A percentile compares a stretch with the other conserved stretches of the same genome.
These are phyloP conservation scores for Pogonocichla stellata DNA, from an alignment of 2,113 vertebrate species.

Conservation along the genomic window DNA sequence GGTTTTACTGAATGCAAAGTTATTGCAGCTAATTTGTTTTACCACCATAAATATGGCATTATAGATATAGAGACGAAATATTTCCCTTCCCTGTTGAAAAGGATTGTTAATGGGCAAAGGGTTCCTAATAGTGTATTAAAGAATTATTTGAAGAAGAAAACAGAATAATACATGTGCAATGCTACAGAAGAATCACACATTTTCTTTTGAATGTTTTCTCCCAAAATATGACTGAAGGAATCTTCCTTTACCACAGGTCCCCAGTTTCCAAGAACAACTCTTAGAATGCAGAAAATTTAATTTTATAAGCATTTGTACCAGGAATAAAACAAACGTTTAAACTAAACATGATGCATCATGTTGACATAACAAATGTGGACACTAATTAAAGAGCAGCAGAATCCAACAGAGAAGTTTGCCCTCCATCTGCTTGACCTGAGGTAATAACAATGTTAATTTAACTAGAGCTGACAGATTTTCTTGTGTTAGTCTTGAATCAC, in stretches of 20 bases:
- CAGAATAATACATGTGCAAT: neutral
- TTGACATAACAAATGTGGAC: slow-evolving; percentile 86
- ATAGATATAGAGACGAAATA: neutral
- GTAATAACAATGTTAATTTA: slow-evolving; percentile 80
- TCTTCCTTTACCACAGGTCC: neutral
- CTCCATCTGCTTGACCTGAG: slow-evolving; percentile 84
- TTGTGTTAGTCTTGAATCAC: slow-evolving; percentile 71
- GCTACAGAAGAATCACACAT: neutral
- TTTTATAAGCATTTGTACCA: slow-evolving; percentile 72
- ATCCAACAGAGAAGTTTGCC: slow-evolving; percentile 81
- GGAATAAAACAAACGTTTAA: slow-evolving; percentile 63
- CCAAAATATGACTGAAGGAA: neutral
- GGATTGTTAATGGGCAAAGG: neutral
- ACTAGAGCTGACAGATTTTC: slow-evolving; percentile 81
- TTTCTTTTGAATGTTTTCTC: neutral
- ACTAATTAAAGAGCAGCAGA: slow-evolving; percentile 82
- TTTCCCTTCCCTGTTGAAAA: neutral
- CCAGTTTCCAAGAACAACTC: slow-evolving; percentile 19
- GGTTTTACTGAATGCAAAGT: neutral
- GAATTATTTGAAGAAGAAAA: neutral
- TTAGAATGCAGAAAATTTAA: slow-evolving; percentile 68
- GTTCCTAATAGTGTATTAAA: neutral
- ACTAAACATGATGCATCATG: slow-evolving; percentile 71
- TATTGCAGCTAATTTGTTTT: neutral
- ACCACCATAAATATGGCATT: neutral